These are phyloP conservation scores for Philotrypesis tridentata DNA, from an alignment of 1,140 invertebrate genomes.

Conservation along the genomic window DNA sequence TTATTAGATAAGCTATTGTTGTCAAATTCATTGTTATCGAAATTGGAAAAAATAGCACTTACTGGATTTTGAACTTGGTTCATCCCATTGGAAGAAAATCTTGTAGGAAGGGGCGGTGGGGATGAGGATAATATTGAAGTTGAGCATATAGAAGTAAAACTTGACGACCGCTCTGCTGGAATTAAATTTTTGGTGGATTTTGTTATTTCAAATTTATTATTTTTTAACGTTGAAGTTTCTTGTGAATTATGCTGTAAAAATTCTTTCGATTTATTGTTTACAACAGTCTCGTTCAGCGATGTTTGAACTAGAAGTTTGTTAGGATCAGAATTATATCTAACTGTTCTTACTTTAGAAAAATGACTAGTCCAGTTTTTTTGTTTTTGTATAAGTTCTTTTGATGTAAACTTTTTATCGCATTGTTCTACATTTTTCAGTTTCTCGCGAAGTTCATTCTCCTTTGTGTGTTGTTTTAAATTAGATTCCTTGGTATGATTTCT, in stretches of 20 bases:
- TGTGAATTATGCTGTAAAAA: background rate
- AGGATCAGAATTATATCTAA: conserved; percentile 79
- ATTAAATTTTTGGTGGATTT: conserved; percentile 44
- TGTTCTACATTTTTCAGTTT: conserved; percentile 81
- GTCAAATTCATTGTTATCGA: conserved; percentile 19
- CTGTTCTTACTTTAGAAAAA: conserved; percentile 84
- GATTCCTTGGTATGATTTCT: conserved; percentile 52
- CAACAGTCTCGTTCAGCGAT: conserved; percentile 64
- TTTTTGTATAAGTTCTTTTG: conserved; percentile 90
- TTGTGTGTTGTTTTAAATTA: conserved; percentile 64
- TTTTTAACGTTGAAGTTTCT: background rate
- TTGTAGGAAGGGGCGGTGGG: conserved; percentile 64
- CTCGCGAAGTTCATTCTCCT: conserved; percentile 75
- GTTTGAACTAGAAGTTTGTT: conserved; percentile 73
- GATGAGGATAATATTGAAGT: conserved; percentile 58
- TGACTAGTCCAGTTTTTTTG: conserved; percentile 93
- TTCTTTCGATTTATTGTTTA: conserved; percentile 29
- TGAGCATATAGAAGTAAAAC: conserved; percentile 65
- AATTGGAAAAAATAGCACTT: conserved; percentile 59
- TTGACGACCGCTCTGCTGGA: conserved; percentile 65
- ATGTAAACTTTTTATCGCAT: conserved; percentile 87
- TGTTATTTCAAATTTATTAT: conserved; percentile 51
- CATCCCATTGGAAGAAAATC: conserved; percentile 62
- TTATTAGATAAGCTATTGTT: background rate
- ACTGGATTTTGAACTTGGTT: conserved; percentile 63